Percentiles rank a stretch among this genome's conserved stretches.
Evolutionary conservation across 2,888 invertebrate species (phyloP).

Genomic region (Cataglyphis altisquamis): DNA sequence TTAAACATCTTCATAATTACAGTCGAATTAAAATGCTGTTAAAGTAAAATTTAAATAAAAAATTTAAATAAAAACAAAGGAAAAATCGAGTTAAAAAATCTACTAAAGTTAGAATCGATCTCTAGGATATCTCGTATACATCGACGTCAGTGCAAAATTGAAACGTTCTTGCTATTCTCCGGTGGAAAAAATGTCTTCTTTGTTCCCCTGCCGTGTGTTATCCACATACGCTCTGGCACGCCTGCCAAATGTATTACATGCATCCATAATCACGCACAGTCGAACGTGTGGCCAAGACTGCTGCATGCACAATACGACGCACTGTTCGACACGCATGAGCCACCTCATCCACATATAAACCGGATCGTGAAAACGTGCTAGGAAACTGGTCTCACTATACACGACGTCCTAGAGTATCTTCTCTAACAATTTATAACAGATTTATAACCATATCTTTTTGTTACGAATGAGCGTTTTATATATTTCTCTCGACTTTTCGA

Average conservation of each 20-base stretch:
- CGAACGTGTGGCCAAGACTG: slow-evolving; percentile 55
- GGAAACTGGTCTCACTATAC: slow-evolving; percentile 41
- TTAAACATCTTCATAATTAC: not conserved
- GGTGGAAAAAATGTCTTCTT: slow-evolving; percentile 35
- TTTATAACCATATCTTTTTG: not conserved
- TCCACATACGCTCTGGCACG: slow-evolving; percentile 45
- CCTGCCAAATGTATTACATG: slow-evolving; percentile 40
- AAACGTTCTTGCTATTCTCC: not conserved
- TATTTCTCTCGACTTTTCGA: not conserved
- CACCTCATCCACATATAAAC: slow-evolving; percentile 60
- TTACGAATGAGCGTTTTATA: not conserved
- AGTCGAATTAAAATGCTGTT: not conserved
- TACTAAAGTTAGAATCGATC: not conserved
- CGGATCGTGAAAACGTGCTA: slow-evolving; percentile 69
- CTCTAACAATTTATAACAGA: not conserved
- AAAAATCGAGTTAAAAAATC: not conserved
- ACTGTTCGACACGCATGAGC: slow-evolving; percentile 71
- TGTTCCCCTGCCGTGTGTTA: slow-evolving; percentile 34
- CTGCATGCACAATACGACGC: slow-evolving; percentile 71
- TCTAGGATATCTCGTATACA: not conserved
- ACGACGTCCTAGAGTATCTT: not conserved
- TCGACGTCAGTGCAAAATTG: slow-evolving; percentile 30
- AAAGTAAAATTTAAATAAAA: not conserved
- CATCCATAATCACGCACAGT: slow-evolving; percentile 48
- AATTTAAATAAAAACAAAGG: not conserved